Conservation (phyloP, 2,888 invertebrate genomes). For the Pristionchus exspectatus region DNA sequence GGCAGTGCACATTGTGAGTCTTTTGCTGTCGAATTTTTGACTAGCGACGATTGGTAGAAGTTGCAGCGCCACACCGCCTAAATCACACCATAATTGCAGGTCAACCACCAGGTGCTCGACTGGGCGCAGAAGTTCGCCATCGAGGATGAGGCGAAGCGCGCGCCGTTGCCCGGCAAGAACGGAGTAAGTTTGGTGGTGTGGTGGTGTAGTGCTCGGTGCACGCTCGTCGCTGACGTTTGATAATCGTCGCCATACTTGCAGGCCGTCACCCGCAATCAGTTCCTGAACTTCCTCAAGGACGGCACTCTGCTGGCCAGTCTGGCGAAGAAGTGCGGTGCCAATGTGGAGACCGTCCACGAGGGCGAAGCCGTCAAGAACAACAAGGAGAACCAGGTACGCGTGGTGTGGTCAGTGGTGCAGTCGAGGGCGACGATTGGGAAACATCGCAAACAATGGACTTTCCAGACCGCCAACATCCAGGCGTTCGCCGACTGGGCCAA, state of each 20-base stretch:
- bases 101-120: slow-evolving; percentile 73
- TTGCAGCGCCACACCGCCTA: background rate
- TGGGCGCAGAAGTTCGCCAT: slow-evolving; percentile 72
- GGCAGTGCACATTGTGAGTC: slow-evolving; percentile 74
- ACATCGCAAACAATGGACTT: background rate
- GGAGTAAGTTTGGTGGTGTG: slow-evolving; percentile 56
- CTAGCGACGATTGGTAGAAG: background rate
- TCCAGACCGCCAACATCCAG: slow-evolving; percentile 74
- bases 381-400: slow-evolving; percentile 61
- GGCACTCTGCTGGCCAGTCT: slow-evolving; percentile 73
- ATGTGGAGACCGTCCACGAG: slow-evolving; percentile 61
- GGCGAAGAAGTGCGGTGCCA: slow-evolving; percentile 69
- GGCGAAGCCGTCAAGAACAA: slow-evolving; percentile 74
- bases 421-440: slow-evolving; percentile 15
- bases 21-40: background rate
- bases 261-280: slow-evolving; percentile 74
- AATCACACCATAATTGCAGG: slow-evolving; percentile 61
- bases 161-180: slow-evolving; percentile 73
- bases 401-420: slow-evolving; percentile 23
- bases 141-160: slow-evolving; percentile 69
- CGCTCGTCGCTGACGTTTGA: background rate
- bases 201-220: slow-evolving; percentile 7
- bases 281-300: slow-evolving; percentile 73
- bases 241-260: slow-evolving; percentile 9
- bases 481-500: slow-evolving; percentile 74